Evolutionary conservation across 2,113 vertebrate genomes (phyloP).

Genomic region (Daubentonia madagascariensis): DNA sequence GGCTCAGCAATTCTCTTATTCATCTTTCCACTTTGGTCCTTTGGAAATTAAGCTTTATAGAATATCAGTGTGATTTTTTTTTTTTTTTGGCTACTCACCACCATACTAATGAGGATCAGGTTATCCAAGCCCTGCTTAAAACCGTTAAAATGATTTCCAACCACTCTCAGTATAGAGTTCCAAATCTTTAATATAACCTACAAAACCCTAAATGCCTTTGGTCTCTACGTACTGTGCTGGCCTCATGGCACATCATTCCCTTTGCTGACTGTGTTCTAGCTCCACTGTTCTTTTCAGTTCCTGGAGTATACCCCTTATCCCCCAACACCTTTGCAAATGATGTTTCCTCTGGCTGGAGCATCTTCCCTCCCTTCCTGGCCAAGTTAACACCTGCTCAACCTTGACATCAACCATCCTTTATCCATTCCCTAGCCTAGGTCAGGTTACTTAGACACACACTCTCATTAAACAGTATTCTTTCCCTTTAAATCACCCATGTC

Average conservation of each 20-base stretch:
- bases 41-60: background rate
- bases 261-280: background rate
- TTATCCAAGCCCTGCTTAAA: background rate
- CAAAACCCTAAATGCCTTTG: background rate
- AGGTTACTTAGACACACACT: background rate
- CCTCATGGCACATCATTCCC: background rate
- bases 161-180: background rate
- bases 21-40: background rate
- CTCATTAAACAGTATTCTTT: background rate
- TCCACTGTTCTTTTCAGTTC: background rate
- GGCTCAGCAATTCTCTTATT: background rate
- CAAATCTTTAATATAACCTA: background rate
- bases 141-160: background rate
- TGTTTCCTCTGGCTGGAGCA: background rate
- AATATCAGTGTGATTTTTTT: background rate
- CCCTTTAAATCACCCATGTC: background rate
- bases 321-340: background rate
- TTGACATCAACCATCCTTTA: background rate
- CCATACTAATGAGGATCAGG: background rate
- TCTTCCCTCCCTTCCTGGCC: background rate
- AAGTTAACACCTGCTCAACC: background rate
- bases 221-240: background rate
- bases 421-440: background rate
- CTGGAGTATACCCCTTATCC: background rate
- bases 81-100: too few relatives aligned